Percentiles rank a stretch among this genome's conserved stretches.
These are phyloP conservation scores for Marasmarcha lunaedactyla DNA, from an alignment of 2,888 invertebrate genomes.

Conservation along the genomic window DNA sequence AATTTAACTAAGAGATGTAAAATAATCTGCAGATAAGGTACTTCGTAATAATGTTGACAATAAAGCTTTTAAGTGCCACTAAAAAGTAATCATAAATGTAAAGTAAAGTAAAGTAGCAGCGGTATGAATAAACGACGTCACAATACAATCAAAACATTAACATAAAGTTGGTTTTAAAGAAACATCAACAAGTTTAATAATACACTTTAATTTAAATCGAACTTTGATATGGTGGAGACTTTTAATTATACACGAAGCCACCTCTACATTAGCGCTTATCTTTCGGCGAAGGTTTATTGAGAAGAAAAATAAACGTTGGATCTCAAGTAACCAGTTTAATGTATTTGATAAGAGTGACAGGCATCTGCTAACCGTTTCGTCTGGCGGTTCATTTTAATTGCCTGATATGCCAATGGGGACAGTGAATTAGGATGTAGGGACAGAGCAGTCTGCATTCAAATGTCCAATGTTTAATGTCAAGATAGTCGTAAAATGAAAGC, in stretches of 20 bases:
- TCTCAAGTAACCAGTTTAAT: constrained; percentile 58
- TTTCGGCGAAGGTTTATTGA: constrained; percentile 35
- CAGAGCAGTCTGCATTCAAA: constrained; percentile 28
- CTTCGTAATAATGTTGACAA: no score
- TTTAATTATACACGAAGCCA: constrained; percentile 58
- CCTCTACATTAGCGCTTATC: constrained; percentile 63
- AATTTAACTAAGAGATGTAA: no score
- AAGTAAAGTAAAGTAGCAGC: no score
- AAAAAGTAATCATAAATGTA: no score
- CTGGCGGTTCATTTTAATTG: constrained; percentile 53
- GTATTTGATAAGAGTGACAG: constrained; percentile 68
- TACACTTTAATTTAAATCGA: constrained; percentile 1
- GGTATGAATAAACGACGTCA: background rate
- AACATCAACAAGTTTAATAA: background rate
- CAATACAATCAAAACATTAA: background rate
- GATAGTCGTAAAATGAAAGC: constrained; percentile 12
- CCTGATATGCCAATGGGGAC: constrained; percentile 50
- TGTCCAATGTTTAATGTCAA: constrained; percentile 32
- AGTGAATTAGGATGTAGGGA: constrained; percentile 20
- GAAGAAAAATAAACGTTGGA: constrained; percentile 52
- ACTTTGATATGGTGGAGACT: constrained; percentile 35
- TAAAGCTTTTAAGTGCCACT: no score
- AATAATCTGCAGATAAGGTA: no score
- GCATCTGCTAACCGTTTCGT: constrained; percentile 56
- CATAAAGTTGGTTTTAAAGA: background rate